These are phyloP conservation scores for Anolis sagrei DNA, from an alignment of 2,113 vertebrate species.

Conservation along the genomic window DNA sequence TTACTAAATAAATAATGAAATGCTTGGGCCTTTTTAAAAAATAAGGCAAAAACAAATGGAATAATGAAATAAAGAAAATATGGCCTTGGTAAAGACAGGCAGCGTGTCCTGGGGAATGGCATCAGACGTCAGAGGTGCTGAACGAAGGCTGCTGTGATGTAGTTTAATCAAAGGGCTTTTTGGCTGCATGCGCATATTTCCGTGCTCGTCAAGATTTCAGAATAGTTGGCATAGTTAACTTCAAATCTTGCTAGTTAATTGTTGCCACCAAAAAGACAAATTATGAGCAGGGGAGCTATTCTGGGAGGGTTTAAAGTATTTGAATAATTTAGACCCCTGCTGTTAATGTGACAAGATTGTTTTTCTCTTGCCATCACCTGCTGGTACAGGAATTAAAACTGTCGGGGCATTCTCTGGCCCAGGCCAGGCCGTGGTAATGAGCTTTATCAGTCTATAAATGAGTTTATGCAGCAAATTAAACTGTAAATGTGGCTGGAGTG, in stretches of 20 bases:
- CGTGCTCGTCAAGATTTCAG: conserved; percentile 75
- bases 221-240: conserved; percentile 93
- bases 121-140: not conserved
- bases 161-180: conserved; percentile 38
- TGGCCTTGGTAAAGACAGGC: not conserved
- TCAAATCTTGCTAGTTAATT: conserved; percentile 95
- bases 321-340: conserved; percentile 99
- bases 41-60: not conserved
- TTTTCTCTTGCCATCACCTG: conserved; percentile 92
- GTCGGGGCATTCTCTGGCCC: conserved; percentile 79
- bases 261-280: conserved; percentile 94
- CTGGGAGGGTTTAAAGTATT: conserved; percentile 96
- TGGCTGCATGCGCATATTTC: conserved; percentile 40
- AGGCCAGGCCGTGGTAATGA: conserved; percentile 85
- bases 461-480: conserved; percentile 90
- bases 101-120: not conserved
- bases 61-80: not conserved
- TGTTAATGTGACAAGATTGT: conserved; percentile 95
- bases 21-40: not conserved
- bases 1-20: conserved; percentile 5
- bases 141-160: not conserved
- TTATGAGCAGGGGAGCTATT: conserved; percentile 90
- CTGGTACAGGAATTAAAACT: conserved; percentile 93
- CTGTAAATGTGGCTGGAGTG: conserved; percentile 84
- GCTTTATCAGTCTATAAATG: conserved; percentile 93